These are phyloP conservation scores for Eueremaeus valkanovi DNA, from an alignment of 2,888 invertebrate genomes.

Conservation along the genomic window DNA sequence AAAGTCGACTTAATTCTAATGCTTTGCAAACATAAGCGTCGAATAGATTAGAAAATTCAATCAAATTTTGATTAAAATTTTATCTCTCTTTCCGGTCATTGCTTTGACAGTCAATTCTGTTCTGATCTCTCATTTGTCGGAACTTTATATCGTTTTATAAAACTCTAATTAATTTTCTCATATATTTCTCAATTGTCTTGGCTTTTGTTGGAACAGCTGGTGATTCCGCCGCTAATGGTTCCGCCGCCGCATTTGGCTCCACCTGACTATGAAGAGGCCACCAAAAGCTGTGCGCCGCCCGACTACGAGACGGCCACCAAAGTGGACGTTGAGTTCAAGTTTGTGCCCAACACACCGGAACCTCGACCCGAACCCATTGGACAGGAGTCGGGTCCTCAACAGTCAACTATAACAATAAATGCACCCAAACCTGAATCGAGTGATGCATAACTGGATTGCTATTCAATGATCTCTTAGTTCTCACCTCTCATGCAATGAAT, in stretches of 20 bases:
- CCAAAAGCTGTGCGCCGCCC: constrained; percentile 38
- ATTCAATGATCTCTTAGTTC: background rate
- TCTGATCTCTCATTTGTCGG: background rate
- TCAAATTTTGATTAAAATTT: background rate
- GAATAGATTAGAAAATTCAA: background rate
- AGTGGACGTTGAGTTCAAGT: constrained; percentile 12
- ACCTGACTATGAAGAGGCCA: constrained; percentile 40
- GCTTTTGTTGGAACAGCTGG: background rate
- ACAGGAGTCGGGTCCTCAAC: background rate
- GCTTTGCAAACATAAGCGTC: background rate
- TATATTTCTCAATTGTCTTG: background rate
- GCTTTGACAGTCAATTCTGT: too few species aligned
- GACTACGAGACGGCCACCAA: constrained; percentile 41
- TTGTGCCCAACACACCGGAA: constrained; percentile 13
- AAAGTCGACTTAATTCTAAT: background rate
- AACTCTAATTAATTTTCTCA: background rate
- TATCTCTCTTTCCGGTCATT: background rate
- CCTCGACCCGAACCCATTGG: background rate
- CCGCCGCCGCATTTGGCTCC: constrained; percentile 39
- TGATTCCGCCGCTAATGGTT: constrained; percentile 16
- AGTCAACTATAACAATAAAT: background rate
- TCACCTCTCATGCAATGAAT: background rate
- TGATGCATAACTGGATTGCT: background rate
- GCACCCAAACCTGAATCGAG: constrained; percentile 4
- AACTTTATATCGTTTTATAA: background rate